Base-by-base conservation (phyloP, 92 coral and sea anemone genomes). In the Phymanthus crucifer region DNA sequence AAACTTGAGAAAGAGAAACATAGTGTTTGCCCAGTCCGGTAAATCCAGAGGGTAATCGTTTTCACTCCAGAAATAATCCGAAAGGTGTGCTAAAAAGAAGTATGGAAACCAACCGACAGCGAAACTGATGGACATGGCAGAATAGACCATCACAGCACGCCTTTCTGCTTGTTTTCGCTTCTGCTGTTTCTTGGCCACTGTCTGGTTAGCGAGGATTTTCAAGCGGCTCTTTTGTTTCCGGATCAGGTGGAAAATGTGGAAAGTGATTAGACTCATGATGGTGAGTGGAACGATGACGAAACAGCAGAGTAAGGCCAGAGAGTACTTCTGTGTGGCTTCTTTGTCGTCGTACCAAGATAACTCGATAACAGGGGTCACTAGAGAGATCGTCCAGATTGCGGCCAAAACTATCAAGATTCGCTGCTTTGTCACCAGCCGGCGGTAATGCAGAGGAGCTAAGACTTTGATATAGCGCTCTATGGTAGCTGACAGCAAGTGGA, bases 91-190 rank as follows among this genome's bases (percentile, higher is more conserved):
- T 12, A 75, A 6, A 17, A 78, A 27, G 69, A 89, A 85, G 31
- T 89, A 89, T 46, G 90, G 87, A 19, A 82, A 73, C 93, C 93
- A 89, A 0, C 85, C 86, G 34, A 89, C 31, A 4, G 84, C 80
- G 34, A 89, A 89, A 40, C 83, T 76, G 0, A 86, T 66, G 19
- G 79, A 74, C 90, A 89, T 89, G 0, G 77, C 77, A 1, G 87
- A 72, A 71, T 89, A 89, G 19, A 89, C 79, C 6, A 78, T 68
- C 18, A 75, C 78, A 0, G 86, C 93, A n/a, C 86, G 73, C 18
- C 86, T 32, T 34, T 89, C 90, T 26, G 84, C 84, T 67, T 82
- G 54, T 50, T 89, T 89, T 45, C 82, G 75, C 33, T 71, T 82
- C 12, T 77, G 61, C 46, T 69, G 32, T 33, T 73, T 66, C 54